Conservation (phyloP, 2,797 vertebrate genomes). For the Ctenopoma kingsleyae region DNA sequence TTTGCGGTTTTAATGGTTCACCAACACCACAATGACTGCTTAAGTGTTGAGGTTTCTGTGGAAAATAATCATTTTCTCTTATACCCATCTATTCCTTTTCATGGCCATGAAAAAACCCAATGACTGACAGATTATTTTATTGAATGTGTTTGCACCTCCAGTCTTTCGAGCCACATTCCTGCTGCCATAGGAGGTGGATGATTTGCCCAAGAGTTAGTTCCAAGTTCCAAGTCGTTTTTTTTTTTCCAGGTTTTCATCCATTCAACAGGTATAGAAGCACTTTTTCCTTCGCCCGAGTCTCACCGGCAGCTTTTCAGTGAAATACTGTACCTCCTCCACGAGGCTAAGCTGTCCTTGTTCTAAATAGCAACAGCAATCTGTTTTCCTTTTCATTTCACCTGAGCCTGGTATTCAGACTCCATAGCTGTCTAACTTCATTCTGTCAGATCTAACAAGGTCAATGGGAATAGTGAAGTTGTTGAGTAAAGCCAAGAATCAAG, state of each 20-base stretch:
- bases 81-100: conserved; percentile 33
- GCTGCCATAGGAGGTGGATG: conserved; percentile 50
- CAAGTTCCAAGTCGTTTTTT: conserved; percentile 26
- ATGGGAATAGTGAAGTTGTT: conserved; percentile 18
- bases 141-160: conserved; percentile 61
- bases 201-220: conserved; percentile 58
- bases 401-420: conserved; percentile 35
- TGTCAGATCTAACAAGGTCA: conserved; percentile 21
- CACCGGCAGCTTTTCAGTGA: conserved; percentile 21
- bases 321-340: conserved; percentile 1
- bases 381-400: conserved; percentile 38
- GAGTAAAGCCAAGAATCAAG: conserved; percentile 28
- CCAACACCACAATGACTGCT: conserved; percentile 12
- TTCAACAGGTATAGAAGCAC: conserved; percentile 51
- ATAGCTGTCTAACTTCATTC: conserved; percentile 22
- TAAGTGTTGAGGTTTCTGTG: conserved; percentile 22
- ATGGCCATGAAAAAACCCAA: conserved; percentile 12
- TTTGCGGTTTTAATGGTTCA: conserved; percentile 49
- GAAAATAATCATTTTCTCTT: conserved; percentile 51
- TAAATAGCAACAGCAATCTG: conserved; percentile 41
- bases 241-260: conserved; percentile 55
- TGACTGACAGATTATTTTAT: conserved; percentile 57
- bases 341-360: conserved; percentile 29
- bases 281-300: conserved; percentile 25
- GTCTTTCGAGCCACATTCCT: conserved; percentile 56